These are phyloP conservation scores for Tetramorium alpestre DNA, from an alignment of 1,140 invertebrate genomes.

Conservation along the genomic window DNA sequence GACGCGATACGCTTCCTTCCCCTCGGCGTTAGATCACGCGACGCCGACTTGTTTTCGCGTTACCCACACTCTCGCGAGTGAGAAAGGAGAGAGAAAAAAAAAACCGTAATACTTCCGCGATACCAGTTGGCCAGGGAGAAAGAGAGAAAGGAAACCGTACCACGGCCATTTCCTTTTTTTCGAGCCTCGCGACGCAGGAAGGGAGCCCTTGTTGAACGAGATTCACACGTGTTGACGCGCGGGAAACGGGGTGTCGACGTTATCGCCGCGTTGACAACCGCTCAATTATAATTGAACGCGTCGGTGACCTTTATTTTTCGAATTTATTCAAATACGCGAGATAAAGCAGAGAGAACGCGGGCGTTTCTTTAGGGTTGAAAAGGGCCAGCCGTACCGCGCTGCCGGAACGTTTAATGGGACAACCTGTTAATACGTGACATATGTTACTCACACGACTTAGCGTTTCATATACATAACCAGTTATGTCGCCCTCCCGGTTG, in stretches of 20 bases:
- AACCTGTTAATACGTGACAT: constrained; percentile 79
- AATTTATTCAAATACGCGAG: constrained; percentile 76
- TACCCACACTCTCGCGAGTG: neutral
- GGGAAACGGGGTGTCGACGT: constrained; percentile 62
- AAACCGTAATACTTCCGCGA: constrained; percentile 37
- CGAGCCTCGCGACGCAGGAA: neutral
- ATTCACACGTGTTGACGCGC: constrained; percentile 70
- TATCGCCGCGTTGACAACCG: constrained; percentile 77
- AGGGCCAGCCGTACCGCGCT: constrained; percentile 60
- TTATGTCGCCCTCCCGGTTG: constrained; percentile 56
- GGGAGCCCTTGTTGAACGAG: constrained; percentile 63
- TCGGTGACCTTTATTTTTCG: constrained; percentile 65
- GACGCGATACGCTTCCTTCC: constrained; percentile 50
- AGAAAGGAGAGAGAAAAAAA: neutral
- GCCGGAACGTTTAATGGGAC: constrained; percentile 80
- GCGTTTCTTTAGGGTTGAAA: constrained; percentile 12
- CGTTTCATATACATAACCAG: constrained; percentile 76
- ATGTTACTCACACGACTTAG: constrained; percentile 70
- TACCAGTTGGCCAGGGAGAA: neutral
- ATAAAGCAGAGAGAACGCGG: constrained; percentile 64
- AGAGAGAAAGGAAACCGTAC: neutral
- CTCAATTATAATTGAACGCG: constrained; percentile 80
- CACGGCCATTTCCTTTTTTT: neutral
- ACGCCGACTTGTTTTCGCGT: constrained; percentile 41
- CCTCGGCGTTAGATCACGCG: constrained; percentile 18